phyloP scores from a whole-genome alignment of 2,797 vertebrate genomes.

The Gorsachius magnificus region DNA sequence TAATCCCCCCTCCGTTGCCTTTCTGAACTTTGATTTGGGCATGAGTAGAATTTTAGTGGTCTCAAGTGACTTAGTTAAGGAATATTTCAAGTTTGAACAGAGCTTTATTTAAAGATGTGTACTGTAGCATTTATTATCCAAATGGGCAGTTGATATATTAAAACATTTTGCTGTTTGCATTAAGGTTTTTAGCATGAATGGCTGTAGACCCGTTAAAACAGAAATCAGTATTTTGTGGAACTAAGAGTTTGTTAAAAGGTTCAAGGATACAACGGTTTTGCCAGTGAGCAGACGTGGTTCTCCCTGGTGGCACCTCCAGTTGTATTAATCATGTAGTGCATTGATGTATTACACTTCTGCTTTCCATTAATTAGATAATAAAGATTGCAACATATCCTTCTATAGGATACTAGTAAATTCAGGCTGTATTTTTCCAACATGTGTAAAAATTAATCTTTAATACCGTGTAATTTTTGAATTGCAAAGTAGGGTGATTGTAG shows the following conservation, averaged over 20 bases:
- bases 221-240: background rate
- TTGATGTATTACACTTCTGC: background rate
- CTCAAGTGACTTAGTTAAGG: background rate
- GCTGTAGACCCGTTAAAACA: background rate
- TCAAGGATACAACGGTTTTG: background rate
- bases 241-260: background rate
- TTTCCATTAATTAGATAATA: background rate
- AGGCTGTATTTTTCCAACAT: background rate
- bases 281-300: background rate
- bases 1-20: background rate
- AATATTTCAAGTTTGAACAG: background rate
- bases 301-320: background rate
- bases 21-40: conserved; percentile 7
- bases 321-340: background rate
- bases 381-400: background rate
- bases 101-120: background rate
- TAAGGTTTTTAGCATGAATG: background rate
- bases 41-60: background rate
- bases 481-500: background rate
- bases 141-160: background rate
- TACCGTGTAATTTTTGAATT: background rate
- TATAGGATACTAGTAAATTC: background rate
- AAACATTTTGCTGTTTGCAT: background rate
- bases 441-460: background rate
- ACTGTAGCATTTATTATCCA: background rate